Evolutionary conservation across 2,113 vertebrate species (phyloP), one percentile per base, ranked within the genome.

Genomic region (Serilophus lunatus): DNA sequence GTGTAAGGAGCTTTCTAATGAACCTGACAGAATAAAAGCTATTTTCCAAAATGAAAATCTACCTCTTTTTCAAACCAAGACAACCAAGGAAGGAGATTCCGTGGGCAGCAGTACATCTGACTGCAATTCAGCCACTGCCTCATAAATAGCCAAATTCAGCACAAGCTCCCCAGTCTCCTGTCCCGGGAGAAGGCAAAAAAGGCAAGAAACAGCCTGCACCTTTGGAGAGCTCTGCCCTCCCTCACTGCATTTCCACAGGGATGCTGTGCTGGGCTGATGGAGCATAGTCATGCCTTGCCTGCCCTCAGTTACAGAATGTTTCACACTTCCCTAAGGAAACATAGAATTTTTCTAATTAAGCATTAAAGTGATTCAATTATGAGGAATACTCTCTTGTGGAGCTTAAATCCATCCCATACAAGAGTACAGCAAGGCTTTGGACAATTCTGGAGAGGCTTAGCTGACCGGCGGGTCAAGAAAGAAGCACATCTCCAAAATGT

Each of bases 341-440:
- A 65, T 3, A 80, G 84, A 60, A 23, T 66, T 93, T 89, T 95
- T 94, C 94, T 95, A 96, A 97, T 96, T 96, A 96, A 90, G 93
- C 71, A 65, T 89, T 95, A 53, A 93, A 96, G 61, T 76, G 83
- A 94, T 96, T 96, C 83, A 95, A 94, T 97, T 95, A 96, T 90
- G 81, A 93, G 63, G 88, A 93, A 95, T 50, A 63, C 60, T 97
- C 82, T 85, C 92, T 84, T 69, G 90, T 77, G 47, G 56, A 65
- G 45, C 35, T 69, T 20, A 93, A 92, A 79, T 36, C 57, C 31
- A 3, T 66, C 82, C 63, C 83, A 93, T 76, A 80, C 68, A 86
- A 78, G 87, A 82, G 49, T 15, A 82, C 22, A 89, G 83, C 65
- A 79, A 88, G 44, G 75, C 50, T 86, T 81, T 84, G 79, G 87